phyloP scores from a whole-genome alignment of 2,888 invertebrate genomes.

The Ctenicera cuprea region DNA sequence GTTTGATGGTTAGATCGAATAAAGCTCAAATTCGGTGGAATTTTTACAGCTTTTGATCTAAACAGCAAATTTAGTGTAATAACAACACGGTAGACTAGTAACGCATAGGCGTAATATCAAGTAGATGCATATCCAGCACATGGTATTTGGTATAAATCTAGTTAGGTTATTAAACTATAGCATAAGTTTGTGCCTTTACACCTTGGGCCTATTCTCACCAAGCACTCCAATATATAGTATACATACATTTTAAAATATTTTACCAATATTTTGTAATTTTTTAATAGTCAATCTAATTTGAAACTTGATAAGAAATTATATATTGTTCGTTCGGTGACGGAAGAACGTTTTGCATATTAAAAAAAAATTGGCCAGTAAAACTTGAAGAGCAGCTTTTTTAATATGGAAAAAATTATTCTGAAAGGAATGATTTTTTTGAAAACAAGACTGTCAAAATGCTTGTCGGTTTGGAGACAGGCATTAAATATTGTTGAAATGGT shows the following conservation, averaged over 20 bases:
- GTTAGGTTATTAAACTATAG: slow-evolving; percentile 56
- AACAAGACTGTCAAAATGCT: slow-evolving; percentile 9
- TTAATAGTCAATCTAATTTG: slow-evolving; percentile 25
- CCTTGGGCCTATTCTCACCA: slow-evolving; percentile 49
- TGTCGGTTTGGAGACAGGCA: neutral
- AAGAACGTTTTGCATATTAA: slow-evolving; percentile 8
- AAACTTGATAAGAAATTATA: neutral
- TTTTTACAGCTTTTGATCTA: slow-evolving; percentile 8
- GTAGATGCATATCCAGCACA: slow-evolving; percentile 64
- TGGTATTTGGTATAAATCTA: slow-evolving; percentile 50
- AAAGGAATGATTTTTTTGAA: slow-evolving; percentile 5
- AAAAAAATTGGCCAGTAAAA: slow-evolving; percentile 21
- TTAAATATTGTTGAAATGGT: neutral
- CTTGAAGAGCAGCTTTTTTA: neutral
- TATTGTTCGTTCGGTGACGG: slow-evolving; percentile 4
- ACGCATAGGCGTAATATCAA: slow-evolving; percentile 59
- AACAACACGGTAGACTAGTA: slow-evolving; percentile 36
- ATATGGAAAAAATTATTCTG: slow-evolving; percentile 8
- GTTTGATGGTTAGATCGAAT: slow-evolving; percentile 6
- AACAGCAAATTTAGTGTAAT: slow-evolving; percentile 21
- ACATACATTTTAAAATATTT: slow-evolving; percentile 26
- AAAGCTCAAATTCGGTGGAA: neutral
- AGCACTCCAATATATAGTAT: slow-evolving; percentile 42
- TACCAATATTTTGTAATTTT: slow-evolving; percentile 31
- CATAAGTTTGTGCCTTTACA: slow-evolving; percentile 65